Conservation (phyloP, 2,113 vertebrate species). For the Corythornis madagascariensis region DNA sequence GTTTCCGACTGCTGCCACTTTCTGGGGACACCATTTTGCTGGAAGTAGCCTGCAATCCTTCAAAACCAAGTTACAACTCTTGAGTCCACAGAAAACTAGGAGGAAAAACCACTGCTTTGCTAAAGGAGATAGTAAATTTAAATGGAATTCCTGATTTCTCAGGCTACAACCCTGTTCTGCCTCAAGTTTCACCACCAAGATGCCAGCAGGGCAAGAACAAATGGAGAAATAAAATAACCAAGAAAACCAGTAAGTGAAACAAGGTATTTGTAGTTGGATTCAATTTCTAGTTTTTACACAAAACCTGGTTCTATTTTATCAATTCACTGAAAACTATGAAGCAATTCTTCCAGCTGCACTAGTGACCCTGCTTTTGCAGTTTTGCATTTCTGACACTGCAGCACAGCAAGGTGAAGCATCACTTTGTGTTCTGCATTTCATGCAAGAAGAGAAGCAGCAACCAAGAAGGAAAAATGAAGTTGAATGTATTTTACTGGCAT, state of each 20-base stretch:
- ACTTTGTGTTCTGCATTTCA: fast-evolving
- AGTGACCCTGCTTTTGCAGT: neutral
- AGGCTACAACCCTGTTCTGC: neutral
- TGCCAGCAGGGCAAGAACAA: neutral
- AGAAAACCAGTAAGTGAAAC: neutral
- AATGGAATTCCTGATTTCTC: neutral
- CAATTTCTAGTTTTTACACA: neutral
- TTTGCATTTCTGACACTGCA: neutral
- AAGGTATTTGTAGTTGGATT: neutral
- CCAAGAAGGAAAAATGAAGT: neutral
- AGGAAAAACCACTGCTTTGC: neutral
- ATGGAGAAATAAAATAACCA: neutral
- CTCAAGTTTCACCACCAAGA: neutral
- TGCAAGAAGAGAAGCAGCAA: neutral
- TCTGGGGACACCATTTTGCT: constrained; percentile 76
- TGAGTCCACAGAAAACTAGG: neutral
- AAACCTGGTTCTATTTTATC: neutral
- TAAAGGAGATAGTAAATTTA: neutral
- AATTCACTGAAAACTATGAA: neutral
- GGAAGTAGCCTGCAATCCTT: constrained; percentile 91
- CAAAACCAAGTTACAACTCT: neutral
- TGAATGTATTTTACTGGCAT: neutral
- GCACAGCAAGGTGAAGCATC: neutral
- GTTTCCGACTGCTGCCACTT: constrained; percentile 70
- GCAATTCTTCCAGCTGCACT: neutral